These are phyloP conservation scores for Sakesphorus luctuosus DNA, from an alignment of 2,113 vertebrate species.

Conservation along the genomic window DNA sequence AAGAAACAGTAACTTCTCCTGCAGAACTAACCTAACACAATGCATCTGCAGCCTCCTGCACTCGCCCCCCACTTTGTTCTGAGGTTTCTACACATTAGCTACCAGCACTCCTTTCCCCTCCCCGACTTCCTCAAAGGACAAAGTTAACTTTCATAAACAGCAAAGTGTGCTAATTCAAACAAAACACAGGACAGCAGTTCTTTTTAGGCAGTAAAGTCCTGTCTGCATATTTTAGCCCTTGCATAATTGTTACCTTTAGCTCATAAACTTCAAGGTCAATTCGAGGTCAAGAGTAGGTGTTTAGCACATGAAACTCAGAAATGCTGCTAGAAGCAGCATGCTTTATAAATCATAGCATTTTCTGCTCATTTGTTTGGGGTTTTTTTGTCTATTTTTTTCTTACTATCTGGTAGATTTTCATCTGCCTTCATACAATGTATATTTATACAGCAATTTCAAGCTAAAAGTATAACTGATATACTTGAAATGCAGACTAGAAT, in stretches of 20 bases:
- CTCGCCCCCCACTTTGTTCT: not conserved
- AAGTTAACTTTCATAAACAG: constrained; percentile 67
- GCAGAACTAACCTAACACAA: not conserved
- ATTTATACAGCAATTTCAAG: not conserved
- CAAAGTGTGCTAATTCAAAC: constrained; percentile 67
- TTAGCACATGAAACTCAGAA: constrained; percentile 56
- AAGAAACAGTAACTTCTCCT: not conserved
- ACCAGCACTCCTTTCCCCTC: not conserved
- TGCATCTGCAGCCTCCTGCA: not conserved
- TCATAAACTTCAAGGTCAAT: constrained; percentile 72
- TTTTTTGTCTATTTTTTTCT: not conserved
- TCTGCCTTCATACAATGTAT: not conserved
- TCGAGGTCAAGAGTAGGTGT: constrained; percentile 61
- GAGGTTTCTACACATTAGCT: constrained; percentile 1
- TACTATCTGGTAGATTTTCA: not conserved
- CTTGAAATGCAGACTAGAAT: not conserved
- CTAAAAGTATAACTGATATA: not conserved
- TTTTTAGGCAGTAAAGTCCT: constrained; percentile 62
- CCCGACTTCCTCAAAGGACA: not conserved
- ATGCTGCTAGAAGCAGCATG: not conserved
- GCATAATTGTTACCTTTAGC: constrained; percentile 76
- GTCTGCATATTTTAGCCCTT: constrained; percentile 77
- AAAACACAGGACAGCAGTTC: constrained; percentile 67
- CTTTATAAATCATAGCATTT: constrained; percentile 12
- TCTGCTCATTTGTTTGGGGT: not conserved